A percentile compares a stretch with the other conserved stretches of the same genome.
Conservation (phyloP, 2,797 vertebrate species). For the Pempheris klunzingeri region DNA sequence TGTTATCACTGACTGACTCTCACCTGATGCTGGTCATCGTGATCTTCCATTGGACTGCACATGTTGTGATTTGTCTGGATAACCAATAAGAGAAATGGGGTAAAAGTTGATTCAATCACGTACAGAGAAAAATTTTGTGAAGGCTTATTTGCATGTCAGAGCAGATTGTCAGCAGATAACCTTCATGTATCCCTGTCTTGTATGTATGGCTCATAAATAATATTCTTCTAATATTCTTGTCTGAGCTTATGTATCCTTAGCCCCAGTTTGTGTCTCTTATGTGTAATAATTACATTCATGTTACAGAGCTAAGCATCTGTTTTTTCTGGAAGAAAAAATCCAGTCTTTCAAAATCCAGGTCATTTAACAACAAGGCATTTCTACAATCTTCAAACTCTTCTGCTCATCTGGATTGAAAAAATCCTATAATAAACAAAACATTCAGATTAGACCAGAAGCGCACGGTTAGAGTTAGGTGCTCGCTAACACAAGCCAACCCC, state of each 20-base stretch:
- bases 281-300: neutral
- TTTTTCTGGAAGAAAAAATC: neutral
- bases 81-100: conserved; percentile 27
- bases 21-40: conserved; percentile 15
- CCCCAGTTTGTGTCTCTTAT: neutral
- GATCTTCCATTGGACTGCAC: conserved; percentile 17
- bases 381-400: neutral
- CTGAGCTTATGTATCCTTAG: neutral
- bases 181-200: neutral
- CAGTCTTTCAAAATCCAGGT: too few species aligned
- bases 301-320: neutral
- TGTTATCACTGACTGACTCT: conserved; percentile 43
- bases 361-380: neutral
- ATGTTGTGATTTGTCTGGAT: neutral
- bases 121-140: neutral
- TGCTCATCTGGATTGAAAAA: neutral
- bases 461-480: too few species aligned
- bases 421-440: neutral
- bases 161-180: neutral
- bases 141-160: neutral
- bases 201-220: neutral
- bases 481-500: too few species aligned
- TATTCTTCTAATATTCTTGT: neutral
- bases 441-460: too few species aligned
- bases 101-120: conserved; percentile 20